Conservation (phyloP, 1,140 invertebrate species). For the Capitella teleta region DNA sequence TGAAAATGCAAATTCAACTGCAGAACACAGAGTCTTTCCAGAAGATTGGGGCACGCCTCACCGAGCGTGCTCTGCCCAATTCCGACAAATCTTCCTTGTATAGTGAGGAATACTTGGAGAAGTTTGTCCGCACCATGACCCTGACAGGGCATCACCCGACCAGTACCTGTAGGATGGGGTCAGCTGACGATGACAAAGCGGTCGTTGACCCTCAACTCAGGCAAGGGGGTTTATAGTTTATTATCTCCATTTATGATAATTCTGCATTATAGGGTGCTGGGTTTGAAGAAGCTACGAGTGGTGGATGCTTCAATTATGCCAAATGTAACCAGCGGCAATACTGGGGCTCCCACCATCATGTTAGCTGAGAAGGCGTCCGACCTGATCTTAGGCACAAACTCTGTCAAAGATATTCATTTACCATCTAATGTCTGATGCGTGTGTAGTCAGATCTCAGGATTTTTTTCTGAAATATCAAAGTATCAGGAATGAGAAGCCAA, state of each 20-base stretch:
- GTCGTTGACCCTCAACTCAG: slow-evolving; percentile 18
- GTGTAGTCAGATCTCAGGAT: too few species aligned
- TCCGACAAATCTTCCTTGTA: background rate
- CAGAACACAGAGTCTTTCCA: slow-evolving; percentile 9
- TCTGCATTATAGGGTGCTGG: slow-evolving; percentile 14
- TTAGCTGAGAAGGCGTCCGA: slow-evolving; percentile 41
- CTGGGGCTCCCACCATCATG: slow-evolving; percentile 43
- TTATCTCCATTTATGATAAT: background rate
- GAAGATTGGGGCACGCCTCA: slow-evolving; percentile 5
- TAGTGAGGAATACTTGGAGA: slow-evolving; percentile 7
- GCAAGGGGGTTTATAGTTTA: background rate
- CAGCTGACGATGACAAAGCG: slow-evolving; percentile 39
- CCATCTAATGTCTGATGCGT: too few species aligned
- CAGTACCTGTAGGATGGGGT: slow-evolving; percentile 83
- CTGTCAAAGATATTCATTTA: background rate
- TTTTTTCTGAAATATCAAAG: too few species aligned
- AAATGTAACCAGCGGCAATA: slow-evolving; percentile 37
- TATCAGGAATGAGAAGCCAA: too few species aligned
- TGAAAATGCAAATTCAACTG: slow-evolving; percentile 8
- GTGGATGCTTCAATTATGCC: slow-evolving; percentile 44
- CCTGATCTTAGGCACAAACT: slow-evolving; percentile 22
- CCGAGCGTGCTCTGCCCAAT: background rate
- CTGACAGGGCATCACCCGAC: slow-evolving; percentile 71
- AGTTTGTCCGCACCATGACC: slow-evolving; percentile 3
- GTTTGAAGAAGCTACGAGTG: slow-evolving; percentile 31